Conservation (phyloP, 2,113 vertebrate species). For the Grammomys dolichurus region DNA sequence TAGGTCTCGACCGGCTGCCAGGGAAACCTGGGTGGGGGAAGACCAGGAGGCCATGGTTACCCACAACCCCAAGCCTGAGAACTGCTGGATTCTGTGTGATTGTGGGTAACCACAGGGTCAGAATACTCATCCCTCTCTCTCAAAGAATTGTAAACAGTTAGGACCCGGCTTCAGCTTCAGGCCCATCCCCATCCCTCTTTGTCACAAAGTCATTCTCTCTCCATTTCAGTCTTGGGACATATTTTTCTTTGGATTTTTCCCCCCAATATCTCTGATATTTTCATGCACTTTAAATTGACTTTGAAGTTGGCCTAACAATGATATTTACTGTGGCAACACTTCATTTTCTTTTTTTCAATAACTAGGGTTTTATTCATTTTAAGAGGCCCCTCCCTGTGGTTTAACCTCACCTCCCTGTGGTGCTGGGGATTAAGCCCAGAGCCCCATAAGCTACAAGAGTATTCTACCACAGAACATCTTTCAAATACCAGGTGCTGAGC, state of each 20-base stretch:
- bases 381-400: neutral
- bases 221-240: neutral
- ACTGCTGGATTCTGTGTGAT: neutral
- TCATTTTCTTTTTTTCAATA: neutral
- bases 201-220: neutral
- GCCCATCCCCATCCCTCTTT: rapidly evolving
- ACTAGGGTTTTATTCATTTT: neutral
- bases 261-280: neutral
- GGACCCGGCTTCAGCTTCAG: neutral
- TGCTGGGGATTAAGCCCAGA: neutral
- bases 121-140: neutral
- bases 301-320: neutral
- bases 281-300: neutral
- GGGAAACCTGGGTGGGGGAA: neutral
- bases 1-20: neutral
- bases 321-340: neutral
- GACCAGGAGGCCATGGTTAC: neutral
- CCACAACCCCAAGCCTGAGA: neutral
- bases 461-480: neutral
- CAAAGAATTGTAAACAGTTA: neutral
- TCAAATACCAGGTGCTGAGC: neutral
- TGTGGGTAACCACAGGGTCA: too few species aligned
- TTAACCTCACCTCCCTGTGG: neutral
- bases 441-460: too few species aligned
- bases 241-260: neutral